These are phyloP conservation scores for Drosophila ohnishii DNA, from an alignment of 1,140 invertebrate genomes.

Conservation along the genomic window DNA sequence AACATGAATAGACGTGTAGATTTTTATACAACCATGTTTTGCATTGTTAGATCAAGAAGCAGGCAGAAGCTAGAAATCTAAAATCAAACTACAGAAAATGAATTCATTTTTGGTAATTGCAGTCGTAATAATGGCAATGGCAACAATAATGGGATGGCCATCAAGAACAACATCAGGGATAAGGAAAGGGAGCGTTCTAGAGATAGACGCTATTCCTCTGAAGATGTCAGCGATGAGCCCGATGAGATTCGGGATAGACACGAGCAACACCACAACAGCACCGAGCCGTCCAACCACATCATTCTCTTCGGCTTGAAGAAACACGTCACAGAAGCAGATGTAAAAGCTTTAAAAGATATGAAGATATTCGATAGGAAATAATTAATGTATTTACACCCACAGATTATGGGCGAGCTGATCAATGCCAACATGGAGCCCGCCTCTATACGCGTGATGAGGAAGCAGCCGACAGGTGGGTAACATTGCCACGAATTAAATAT, in stretches of 20 bases:
- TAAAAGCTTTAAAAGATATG: conserved; percentile 83
- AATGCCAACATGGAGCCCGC: conserved; percentile 89
- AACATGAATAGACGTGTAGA: not conserved
- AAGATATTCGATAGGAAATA: not conserved
- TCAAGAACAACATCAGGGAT: conserved; percentile 6
- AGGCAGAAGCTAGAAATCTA: not conserved
- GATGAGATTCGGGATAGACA: conserved; percentile 40
- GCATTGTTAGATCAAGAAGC: not conserved
- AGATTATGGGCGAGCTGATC: conserved; percentile 86
- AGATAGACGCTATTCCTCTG: conserved; percentile 21
- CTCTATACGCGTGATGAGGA: conserved; percentile 92
- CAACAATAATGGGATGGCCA: not conserved
- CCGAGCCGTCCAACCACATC: conserved; percentile 92
- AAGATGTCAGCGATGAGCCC: conserved; percentile 63
- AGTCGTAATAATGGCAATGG: conserved; percentile 22
- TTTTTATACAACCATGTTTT: no score
- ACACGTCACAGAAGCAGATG: conserved; percentile 93
- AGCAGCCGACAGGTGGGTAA: conserved; percentile 92
- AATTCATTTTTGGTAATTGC: not conserved
- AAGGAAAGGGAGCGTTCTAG: not conserved
- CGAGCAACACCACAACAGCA: conserved; percentile 84
- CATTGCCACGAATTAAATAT: conserved; percentile 6
- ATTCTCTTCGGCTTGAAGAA: conserved; percentile 91
- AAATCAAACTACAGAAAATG: not conserved
- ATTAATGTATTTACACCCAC: not conserved